phyloP scores from a whole-genome alignment of 2,797 vertebrate genomes.

The Parotocinclus haroldoi region DNA sequence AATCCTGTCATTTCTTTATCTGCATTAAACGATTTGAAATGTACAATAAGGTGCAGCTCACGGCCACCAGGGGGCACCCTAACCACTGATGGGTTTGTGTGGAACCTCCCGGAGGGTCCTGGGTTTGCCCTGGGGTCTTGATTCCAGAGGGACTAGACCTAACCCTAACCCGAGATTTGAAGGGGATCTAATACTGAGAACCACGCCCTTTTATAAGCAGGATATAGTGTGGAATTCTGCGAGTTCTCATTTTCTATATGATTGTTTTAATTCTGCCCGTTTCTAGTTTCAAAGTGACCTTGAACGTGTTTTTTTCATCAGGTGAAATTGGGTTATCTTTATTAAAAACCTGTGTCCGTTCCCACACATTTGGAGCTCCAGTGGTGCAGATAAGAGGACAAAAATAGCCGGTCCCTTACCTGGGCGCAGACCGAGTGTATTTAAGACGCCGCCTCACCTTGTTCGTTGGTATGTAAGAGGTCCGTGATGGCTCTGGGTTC shows the following conservation, averaged over 20 bases:
- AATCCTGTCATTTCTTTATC: too few species aligned
- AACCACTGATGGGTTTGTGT: too few species aligned
- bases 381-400: background rate
- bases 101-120: too few species aligned
- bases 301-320: too few species aligned
- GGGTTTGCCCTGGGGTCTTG: too few species aligned
- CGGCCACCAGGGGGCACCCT: too few species aligned
- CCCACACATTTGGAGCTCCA: background rate
- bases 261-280: background rate
- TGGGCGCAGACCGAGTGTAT: conserved; percentile 4
- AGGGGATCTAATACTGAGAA: background rate
- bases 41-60: too few species aligned
- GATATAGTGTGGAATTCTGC: background rate
- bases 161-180: background rate
- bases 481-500: background rate
- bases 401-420: background rate
- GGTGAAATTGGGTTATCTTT: too few species aligned
- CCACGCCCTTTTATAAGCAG: background rate
- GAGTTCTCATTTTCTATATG: background rate
- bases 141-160: too few species aligned
- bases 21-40: too few species aligned
- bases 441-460: background rate
- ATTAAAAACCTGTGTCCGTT: conserved; percentile 12
- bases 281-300: too few species aligned
- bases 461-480: background rate